Base-by-base conservation (phyloP, 1,140 invertebrate species). In the Atta colombica region DNA sequence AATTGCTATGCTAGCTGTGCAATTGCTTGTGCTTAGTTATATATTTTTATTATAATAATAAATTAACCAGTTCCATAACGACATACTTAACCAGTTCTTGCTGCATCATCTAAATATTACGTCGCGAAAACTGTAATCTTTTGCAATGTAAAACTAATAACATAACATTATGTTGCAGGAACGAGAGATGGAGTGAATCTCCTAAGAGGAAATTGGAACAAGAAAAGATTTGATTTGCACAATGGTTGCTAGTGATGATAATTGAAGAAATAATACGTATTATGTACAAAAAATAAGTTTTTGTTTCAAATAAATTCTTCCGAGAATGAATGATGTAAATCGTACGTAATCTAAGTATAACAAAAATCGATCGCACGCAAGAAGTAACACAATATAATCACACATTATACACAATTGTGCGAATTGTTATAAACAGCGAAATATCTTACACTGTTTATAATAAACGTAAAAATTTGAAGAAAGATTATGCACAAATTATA, bases 81-180 rank as follows among this genome's bases (percentile, higher is more conserved):
- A 75, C 14, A 3, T 1, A 1, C 5, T 61, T 16, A 39, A 18
- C 7, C 2, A 61, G 66, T 39, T 39, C 2, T 61, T 77, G 14
- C 8, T 77, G 14, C 7, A 21, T 35, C 31, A 35, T 35, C 31
- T 45, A 39, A 39, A 39, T 39, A 39, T 39, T 3, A 25, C 25
- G 2, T 45, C 3, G 5, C 14, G 6, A 5, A 35, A 75, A 58
- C 18, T 16, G 6, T 25, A 14, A 39, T 18, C 4, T 1, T 39
- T 63, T 65, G 16, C 10, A 77, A 77, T 45, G 12, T 4, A 78
- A 66, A 66, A 8, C 4, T 45, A 45, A 3, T 77, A 49, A 65
- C 28, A 45, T 14, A 39, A 35, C 8, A 2, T 53, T 66, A 28
- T 53, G 25, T 78, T 78, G 45, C 77, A 78, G 77, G 25, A 51